phyloP scores from a whole-genome alignment of 2,113 vertebrate genomes.

The Crotophaga sulcirostris region DNA sequence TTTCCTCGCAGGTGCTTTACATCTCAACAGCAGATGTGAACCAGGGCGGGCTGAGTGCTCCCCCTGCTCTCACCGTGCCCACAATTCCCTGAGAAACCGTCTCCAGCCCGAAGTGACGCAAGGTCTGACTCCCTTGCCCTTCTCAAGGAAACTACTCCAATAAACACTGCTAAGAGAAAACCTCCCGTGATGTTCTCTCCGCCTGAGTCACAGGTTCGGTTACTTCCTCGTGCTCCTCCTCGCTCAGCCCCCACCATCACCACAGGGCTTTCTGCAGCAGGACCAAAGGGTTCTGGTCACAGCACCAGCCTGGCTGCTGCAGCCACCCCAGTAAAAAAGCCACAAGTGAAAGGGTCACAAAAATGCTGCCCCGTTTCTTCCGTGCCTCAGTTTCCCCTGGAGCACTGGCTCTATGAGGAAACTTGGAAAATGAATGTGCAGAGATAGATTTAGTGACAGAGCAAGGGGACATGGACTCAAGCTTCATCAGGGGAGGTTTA shows the following conservation, averaged over 20 bases:
- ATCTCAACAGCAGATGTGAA: neutral
- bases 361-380: neutral
- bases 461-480: no score
- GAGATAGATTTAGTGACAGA: accelerated
- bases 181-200: neutral
- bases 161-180: neutral
- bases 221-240: constrained; percentile 40
- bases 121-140: neutral
- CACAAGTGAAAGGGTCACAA: neutral
- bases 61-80: neutral
- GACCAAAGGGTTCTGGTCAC: neutral
- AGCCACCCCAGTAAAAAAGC: neutral
- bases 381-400: neutral
- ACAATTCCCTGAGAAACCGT: neutral
- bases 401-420: accelerated
- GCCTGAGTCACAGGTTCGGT: constrained; percentile 1
- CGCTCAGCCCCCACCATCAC: accelerated
- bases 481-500: no score
- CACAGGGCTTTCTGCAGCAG: neutral
- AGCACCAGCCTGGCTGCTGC: neutral
- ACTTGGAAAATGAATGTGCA: accelerated
- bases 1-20: accelerated
- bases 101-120: neutral
- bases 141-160: neutral
- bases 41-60: neutral